Percentiles rank a stretch among this genome's conserved stretches.
Conservation (phyloP, 2,113 vertebrate genomes). For the human (Homo sapiens) region DNA sequence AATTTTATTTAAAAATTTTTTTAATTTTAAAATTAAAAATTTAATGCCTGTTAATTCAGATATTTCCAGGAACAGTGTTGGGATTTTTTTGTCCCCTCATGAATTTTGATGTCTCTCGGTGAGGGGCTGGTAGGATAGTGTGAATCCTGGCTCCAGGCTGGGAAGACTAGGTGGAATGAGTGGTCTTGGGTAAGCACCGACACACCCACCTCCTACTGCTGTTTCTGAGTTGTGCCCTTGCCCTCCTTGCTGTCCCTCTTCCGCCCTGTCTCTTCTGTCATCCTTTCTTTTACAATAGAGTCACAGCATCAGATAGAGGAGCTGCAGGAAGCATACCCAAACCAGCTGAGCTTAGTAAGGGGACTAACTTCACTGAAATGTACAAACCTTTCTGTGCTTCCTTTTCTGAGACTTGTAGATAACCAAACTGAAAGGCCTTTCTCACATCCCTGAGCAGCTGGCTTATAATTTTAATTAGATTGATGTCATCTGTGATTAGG, state of each 20-base stretch:
- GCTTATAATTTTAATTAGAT: background rate
- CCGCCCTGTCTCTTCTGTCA: background rate
- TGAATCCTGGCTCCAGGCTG: background rate
- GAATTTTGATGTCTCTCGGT: background rate
- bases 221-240: background rate
- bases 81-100: background rate
- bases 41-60: background rate
- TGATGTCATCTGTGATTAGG: background rate
- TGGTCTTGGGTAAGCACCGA: background rate
- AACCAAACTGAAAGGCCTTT: too few relatives aligned
- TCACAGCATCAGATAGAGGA: background rate
- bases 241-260: too few relatives aligned
- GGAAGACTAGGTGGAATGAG: too few relatives aligned
- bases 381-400: background rate
- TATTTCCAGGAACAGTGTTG: background rate
- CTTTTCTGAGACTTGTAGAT: background rate
- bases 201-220: background rate
- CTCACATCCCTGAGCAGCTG: background rate
- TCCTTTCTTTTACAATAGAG: background rate
- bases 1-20: too few relatives aligned
- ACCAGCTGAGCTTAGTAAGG: background rate
- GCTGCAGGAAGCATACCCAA: fast-evolving
- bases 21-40: too few relatives aligned
- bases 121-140: too few relatives aligned
- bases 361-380: fast-evolving